Conservation (phyloP, 1,140 invertebrate species). For the Nymphalis io region DNA sequence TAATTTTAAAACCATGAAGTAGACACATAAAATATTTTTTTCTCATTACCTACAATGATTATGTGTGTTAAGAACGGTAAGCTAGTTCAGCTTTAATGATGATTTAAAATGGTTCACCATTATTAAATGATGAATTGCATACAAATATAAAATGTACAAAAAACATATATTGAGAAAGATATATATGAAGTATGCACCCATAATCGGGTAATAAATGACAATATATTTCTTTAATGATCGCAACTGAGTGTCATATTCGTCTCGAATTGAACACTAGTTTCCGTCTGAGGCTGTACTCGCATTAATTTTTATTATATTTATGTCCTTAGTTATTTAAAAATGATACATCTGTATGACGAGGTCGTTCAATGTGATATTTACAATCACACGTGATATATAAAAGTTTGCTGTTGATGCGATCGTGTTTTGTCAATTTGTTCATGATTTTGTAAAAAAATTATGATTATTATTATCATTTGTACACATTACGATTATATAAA, state of each 20-base stretch:
- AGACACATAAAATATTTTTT: too few relatives aligned
- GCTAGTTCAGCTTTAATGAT: too few relatives aligned
- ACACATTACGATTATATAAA: too few relatives aligned
- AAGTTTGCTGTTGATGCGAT: neutral
- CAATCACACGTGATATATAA: neutral
- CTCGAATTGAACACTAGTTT: too few relatives aligned
- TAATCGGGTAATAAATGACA: constrained; percentile 8
- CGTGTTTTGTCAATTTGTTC: neutral
- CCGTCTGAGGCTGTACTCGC: too few relatives aligned
- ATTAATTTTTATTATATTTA: too few relatives aligned
- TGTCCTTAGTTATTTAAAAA: too few relatives aligned
- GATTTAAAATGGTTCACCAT: too few relatives aligned
- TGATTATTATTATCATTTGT: too few relatives aligned
- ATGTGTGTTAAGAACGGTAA: too few relatives aligned
- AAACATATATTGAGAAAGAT: neutral
- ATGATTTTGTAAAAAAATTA: neutral
- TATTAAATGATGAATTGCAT: neutral
- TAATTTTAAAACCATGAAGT: too few relatives aligned
- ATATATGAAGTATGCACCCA: neutral
- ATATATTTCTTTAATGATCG: constrained; percentile 14
- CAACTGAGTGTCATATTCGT: neutral
- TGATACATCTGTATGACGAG: neutral
- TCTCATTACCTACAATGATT: too few relatives aligned
- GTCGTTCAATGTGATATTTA: neutral
- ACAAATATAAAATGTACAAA: neutral